Evolutionary conservation across 2,113 vertebrate genomes (phyloP).

Genomic region (Varanus komodoensis): DNA sequence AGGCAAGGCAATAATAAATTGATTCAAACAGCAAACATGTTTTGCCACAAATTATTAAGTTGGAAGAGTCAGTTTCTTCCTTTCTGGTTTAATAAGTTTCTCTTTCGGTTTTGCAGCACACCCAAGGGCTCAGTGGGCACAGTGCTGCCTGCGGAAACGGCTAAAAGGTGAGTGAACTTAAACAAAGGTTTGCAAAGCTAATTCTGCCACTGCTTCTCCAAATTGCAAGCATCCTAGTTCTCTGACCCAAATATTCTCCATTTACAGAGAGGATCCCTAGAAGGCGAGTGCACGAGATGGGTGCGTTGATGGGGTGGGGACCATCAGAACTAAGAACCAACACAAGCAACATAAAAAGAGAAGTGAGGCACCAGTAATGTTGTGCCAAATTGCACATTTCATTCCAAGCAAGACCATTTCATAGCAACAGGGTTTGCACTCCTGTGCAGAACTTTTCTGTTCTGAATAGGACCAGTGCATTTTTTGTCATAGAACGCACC

Average conservation of each 20-base stretch:
- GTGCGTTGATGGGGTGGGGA: too few relatives aligned
- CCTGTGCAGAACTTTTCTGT: too few relatives aligned
- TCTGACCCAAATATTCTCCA: accelerated
- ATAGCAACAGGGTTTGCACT: too few relatives aligned
- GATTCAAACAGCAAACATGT: not conserved
- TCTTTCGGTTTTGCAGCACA: not conserved
- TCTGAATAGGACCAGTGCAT: too few relatives aligned
- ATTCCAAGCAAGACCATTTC: too few relatives aligned
- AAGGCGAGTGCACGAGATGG: not conserved
- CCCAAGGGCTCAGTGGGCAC: not conserved
- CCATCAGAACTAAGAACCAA: too few relatives aligned
- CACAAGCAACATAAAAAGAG: too few relatives aligned
- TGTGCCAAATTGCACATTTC: too few relatives aligned
- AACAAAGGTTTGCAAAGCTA: not conserved
- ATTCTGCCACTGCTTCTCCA: not conserved
- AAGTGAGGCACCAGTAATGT: too few relatives aligned
- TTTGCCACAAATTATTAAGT: not conserved
- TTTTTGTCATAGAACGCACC: too few relatives aligned
- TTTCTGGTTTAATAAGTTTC: not conserved
- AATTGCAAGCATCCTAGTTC: too few relatives aligned
- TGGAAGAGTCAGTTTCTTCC: not conserved
- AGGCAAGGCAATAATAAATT: not conserved
- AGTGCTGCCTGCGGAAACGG: not conserved
- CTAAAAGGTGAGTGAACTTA: accelerated
- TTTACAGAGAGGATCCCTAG: not conserved